These are phyloP conservation scores for Hemibagrus wyckioides DNA, from an alignment of 2,113 vertebrate genomes.

Conservation along the genomic window DNA sequence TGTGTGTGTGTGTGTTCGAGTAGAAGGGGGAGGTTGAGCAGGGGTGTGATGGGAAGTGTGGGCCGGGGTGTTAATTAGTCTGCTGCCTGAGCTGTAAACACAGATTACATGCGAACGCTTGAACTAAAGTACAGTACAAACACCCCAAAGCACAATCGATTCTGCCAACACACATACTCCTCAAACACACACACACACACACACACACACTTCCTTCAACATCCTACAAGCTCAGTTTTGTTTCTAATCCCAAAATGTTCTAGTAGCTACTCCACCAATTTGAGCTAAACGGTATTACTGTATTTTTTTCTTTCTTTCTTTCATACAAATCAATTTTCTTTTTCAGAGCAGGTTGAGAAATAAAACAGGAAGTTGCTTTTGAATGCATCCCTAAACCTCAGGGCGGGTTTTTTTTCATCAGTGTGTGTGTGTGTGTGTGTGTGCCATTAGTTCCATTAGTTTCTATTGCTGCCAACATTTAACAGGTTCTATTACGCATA, in stretches of 20 bases:
- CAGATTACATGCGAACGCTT: constrained; percentile 21
- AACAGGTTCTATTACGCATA: background rate
- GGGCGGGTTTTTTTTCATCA: background rate
- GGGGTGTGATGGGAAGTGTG: constrained; percentile 17
- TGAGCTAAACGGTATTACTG: background rate
- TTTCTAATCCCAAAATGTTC: too few species aligned
- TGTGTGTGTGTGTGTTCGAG: background rate
- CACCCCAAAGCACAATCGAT: background rate
- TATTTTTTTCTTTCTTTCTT: too few species aligned
- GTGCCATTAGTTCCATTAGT: background rate
- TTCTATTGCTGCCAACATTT: background rate
- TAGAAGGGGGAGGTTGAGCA: too few species aligned
- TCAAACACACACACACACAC: background rate
- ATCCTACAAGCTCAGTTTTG: background rate
- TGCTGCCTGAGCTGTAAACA: constrained; percentile 27
- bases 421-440: background rate
- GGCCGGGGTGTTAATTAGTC: constrained; percentile 44
- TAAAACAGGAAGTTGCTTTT: background rate
- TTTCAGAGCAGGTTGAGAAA: background rate
- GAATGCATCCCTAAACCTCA: background rate
- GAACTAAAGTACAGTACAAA: constrained; percentile 25
- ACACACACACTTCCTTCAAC: background rate
- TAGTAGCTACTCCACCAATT: background rate
- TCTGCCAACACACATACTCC: constrained; percentile 12
- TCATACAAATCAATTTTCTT: too few species aligned